A percentile compares a stretch with the other conserved stretches of the same genome.
Evolutionary conservation across 2,797 vertebrate genomes (phyloP).

Genomic region (Decapterus maruadsi): DNA sequence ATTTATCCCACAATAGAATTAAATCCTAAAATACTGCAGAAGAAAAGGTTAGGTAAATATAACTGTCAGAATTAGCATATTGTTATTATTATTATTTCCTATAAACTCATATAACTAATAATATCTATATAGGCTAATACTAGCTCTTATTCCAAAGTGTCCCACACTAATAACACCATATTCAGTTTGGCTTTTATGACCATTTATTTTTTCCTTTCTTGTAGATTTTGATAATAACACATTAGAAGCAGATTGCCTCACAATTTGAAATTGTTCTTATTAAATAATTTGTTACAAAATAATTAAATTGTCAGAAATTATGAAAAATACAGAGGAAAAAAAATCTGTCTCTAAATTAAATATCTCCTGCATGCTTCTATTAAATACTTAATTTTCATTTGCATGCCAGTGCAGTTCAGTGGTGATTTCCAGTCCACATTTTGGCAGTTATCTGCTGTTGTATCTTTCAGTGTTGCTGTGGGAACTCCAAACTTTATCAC

Average conservation of each 20-base stretch:
- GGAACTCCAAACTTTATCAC: conserved; percentile 3
- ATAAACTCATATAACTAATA: background rate
- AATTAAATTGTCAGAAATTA: background rate
- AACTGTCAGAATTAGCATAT: background rate
- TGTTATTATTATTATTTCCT: background rate
- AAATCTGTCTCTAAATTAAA: background rate
- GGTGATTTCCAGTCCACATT: background rate
- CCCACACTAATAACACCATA: background rate
- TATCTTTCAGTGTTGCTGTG: background rate
- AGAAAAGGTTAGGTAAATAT: background rate
- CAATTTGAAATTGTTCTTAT: background rate
- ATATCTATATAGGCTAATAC: background rate
- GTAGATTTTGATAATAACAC: background rate
- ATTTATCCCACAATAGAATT: background rate
- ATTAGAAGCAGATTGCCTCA: background rate
- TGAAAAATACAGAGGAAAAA: background rate
- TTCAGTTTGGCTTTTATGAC: background rate
- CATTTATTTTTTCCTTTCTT: background rate
- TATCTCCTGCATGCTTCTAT: background rate
- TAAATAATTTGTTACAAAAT: background rate
- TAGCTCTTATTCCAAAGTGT: conserved; percentile 2
- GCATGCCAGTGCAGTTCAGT: background rate
- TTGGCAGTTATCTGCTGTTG: background rate
- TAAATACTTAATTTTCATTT: background rate
- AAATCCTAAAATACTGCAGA: background rate